Evolutionary conservation across 2,113 vertebrate species (phyloP).

Genomic region (Eonycteris spelaea): DNA sequence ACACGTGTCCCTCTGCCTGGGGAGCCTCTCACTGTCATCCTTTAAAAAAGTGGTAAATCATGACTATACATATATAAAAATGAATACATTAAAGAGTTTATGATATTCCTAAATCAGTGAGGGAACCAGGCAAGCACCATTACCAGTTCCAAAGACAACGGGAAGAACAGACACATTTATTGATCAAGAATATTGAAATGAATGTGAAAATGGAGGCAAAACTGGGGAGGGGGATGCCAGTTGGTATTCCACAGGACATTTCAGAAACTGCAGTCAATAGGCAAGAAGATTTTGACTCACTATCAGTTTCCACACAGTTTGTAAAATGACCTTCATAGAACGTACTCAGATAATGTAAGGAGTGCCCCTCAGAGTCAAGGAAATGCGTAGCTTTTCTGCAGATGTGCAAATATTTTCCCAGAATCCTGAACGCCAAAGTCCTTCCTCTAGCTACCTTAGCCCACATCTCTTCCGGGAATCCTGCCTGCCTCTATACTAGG

Average conservation of each 20-base stretch:
- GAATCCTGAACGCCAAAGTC: no score
- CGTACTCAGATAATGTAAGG: not conserved
- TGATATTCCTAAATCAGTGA: not conserved
- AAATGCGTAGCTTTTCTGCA: not conserved
- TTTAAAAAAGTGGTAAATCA: not conserved
- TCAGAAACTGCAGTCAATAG: not conserved
- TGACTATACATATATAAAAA: not conserved
- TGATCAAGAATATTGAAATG: not conserved
- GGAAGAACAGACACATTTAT: not conserved
- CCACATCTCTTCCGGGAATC: not conserved
- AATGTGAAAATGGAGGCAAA: not conserved
- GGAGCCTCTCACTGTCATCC: not conserved
- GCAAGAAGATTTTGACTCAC: not conserved
- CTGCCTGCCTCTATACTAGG: no score
- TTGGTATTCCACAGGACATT: rapidly evolving
- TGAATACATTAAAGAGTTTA: not conserved
- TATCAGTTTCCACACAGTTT: not conserved
- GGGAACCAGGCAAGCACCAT: not conserved
- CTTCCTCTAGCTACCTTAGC: not conserved
- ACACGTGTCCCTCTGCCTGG: not conserved
- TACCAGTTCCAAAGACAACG: not conserved
- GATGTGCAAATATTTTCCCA: not conserved
- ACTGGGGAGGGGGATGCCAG: rapidly evolving
- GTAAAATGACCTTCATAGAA: not conserved
- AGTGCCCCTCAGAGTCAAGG: not conserved